Conservation (phyloP, 23 tunicate genomes). For the Halocynthia aurantium region DNA sequence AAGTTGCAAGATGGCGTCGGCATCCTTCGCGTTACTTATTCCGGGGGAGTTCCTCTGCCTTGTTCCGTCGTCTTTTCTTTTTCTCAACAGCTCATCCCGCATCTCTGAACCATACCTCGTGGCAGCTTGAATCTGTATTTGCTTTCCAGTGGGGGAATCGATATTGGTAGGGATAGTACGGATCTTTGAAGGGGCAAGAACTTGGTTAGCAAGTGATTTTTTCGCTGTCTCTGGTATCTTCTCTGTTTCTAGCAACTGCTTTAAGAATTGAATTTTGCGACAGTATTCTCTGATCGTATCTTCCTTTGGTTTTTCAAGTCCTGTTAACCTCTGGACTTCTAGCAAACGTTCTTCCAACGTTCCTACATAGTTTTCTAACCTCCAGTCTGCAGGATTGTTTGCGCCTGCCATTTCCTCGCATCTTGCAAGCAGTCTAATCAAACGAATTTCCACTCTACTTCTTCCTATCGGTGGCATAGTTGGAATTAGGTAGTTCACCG, state of each 20-base stretch:
- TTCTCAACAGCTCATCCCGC: slow-evolving; percentile 46
- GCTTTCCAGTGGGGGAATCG: slow-evolving; percentile 45
- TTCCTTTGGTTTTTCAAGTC: slow-evolving; percentile 29
- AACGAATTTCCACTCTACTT: slow-evolving; percentile 48
- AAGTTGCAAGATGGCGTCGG: slow-evolving; percentile 11
- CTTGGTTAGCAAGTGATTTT: slow-evolving; percentile 35
- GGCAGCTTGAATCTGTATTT: slow-evolving; percentile 45
- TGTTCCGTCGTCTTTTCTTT: slow-evolving; percentile 16
- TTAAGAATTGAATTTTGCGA: slow-evolving; percentile 46
- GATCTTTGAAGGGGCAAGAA: slow-evolving; percentile 21
- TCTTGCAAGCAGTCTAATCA: slow-evolving; percentile 45
- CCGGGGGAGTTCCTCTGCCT: slow-evolving; percentile 1
- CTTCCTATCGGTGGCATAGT: slow-evolving; percentile 12
- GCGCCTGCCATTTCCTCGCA: slow-evolving; percentile 53
- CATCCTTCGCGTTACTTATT: neutral
- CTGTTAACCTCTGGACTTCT: slow-evolving; percentile 6
- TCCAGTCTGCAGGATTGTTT: slow-evolving; percentile 34
- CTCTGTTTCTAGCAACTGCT: slow-evolving; percentile 30
- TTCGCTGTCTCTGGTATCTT: slow-evolving; percentile 24
- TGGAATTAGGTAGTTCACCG: neutral
- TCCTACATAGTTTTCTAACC: slow-evolving; percentile 40
- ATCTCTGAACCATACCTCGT: slow-evolving; percentile 28
- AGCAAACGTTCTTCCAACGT: slow-evolving; percentile 33
- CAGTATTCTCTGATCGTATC: slow-evolving; percentile 43
- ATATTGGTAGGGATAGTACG: slow-evolving; percentile 26